Evolutionary conservation across 2,888 invertebrate genomes (phyloP).

Genomic region (Agrenia bidenticulata): DNA sequence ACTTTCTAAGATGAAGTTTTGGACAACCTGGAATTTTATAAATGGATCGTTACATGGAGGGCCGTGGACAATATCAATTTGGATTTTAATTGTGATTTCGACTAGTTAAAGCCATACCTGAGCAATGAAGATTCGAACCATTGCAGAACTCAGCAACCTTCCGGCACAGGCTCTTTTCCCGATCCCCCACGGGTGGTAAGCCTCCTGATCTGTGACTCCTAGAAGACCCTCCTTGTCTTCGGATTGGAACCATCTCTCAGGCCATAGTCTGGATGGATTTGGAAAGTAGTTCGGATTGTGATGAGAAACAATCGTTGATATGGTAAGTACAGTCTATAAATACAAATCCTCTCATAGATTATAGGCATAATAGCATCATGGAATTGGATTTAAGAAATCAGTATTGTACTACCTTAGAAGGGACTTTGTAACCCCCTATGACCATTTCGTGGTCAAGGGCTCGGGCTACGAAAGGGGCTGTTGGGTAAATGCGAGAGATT

Average conservation of each 20-base stretch:
- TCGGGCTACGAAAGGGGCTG: constrained; percentile 22
- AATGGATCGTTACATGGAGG: neutral
- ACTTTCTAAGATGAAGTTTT: neutral
- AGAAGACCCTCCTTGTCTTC: neutral
- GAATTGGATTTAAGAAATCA: too few species aligned
- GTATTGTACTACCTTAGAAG: constrained; percentile 27
- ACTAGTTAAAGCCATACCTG: too few species aligned
- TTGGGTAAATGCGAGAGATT: constrained; percentile 21
- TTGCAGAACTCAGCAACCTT: neutral
- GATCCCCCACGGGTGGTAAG: constrained; percentile 16
- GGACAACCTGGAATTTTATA: constrained; percentile 4
- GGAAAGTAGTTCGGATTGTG: constrained; percentile 24
- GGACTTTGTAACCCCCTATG: constrained; percentile 17
- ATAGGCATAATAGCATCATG: too few species aligned
- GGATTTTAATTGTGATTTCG: too few species aligned
- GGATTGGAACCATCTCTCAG: constrained; percentile 26
- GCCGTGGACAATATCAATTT: neutral
- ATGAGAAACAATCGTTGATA: constrained; percentile 19
- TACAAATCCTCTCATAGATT: neutral
- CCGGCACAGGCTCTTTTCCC: constrained; percentile 20
- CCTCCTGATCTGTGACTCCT: neutral
- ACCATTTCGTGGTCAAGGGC: constrained; percentile 4
- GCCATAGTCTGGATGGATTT: constrained; percentile 21
- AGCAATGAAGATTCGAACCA: constrained; percentile 11
- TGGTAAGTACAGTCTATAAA: constrained; percentile 16